Conservation (phyloP, 2,113 vertebrate species). For the Sebastes fasciatus region DNA sequence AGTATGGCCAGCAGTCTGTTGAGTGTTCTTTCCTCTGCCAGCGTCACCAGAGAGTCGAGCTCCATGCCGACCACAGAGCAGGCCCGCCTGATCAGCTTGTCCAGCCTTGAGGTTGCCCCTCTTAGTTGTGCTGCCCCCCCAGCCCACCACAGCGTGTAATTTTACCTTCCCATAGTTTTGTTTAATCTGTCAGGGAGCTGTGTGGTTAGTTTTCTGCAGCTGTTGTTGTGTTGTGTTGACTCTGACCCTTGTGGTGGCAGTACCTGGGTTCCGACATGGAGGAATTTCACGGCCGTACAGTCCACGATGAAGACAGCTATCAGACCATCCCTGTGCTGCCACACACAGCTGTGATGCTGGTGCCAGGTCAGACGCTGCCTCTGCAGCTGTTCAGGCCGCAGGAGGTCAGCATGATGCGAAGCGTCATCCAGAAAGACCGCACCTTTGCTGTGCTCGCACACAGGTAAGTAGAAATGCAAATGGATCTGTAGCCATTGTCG, state of each 20-base stretch:
- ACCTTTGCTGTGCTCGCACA: slow-evolving; percentile 98
- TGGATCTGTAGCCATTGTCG: not conserved
- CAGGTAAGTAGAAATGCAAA: slow-evolving; percentile 87
- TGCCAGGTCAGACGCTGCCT: slow-evolving; percentile 96
- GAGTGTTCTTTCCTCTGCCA: too few relatives aligned
- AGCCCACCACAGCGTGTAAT: too few relatives aligned
- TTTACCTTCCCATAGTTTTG: not conserved
- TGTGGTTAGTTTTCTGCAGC: not conserved
- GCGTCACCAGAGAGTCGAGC: too few relatives aligned
- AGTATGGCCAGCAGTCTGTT: too few relatives aligned
- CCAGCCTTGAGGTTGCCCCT: too few relatives aligned
- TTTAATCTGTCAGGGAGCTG: not conserved
- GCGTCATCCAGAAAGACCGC: slow-evolving; percentile 93
- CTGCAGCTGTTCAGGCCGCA: slow-evolving; percentile 95
- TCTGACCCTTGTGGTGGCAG: slow-evolving; percentile 73
- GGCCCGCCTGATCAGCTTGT: too few relatives aligned
- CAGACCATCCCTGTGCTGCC: slow-evolving; percentile 94
- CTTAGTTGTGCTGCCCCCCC: too few relatives aligned
- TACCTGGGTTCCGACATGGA: slow-evolving; percentile 98
- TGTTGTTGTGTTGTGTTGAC: slow-evolving; percentile 18
- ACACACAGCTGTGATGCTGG: slow-evolving; percentile 91
- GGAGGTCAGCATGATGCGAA: slow-evolving; percentile 98
- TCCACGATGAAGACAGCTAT: slow-evolving; percentile 96
- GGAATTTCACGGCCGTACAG: slow-evolving; percentile 95
- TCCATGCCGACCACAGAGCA: too few relatives aligned